Percentiles rank a stretch among this genome's conserved stretches.
phyloP scores from a whole-genome alignment of 2,888 invertebrate species.

The Exocentrus adspersus region DNA sequence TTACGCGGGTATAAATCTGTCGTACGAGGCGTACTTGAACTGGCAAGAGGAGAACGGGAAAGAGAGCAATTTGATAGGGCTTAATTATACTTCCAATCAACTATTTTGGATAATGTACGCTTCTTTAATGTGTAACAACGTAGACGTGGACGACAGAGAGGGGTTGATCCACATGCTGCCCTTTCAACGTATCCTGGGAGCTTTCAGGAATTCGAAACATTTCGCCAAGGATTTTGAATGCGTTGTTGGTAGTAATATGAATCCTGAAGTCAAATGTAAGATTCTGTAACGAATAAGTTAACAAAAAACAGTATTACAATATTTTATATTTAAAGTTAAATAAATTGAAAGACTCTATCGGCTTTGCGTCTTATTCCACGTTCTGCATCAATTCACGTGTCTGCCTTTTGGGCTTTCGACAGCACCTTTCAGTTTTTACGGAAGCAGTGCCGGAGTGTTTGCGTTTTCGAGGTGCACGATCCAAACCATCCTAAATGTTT shows the following conservation, averaged over 20 bases:
- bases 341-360: too few species aligned
- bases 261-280: slow-evolving; percentile 50
- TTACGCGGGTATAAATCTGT: slow-evolving; percentile 88
- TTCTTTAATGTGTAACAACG: slow-evolving; percentile 46
- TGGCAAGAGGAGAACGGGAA: slow-evolving; percentile 74
- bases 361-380: too few species aligned
- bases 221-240: slow-evolving; percentile 52
- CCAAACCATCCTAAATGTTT: too few species aligned
- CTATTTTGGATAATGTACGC: slow-evolving; percentile 62
- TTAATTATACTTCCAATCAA: slow-evolving; percentile 69
- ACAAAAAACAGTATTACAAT: too few species aligned
- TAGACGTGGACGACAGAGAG: slow-evolving; percentile 31
- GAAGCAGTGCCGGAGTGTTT: too few species aligned
- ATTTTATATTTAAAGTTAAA: too few species aligned
- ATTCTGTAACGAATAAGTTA: slow-evolving; percentile 26
- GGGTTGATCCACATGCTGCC: slow-evolving; percentile 36
- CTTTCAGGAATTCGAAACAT: slow-evolving; percentile 47
- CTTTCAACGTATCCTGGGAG: slow-evolving; percentile 43
- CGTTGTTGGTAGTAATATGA: slow-evolving; percentile 47
- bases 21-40: slow-evolving; percentile 81
- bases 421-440: too few species aligned
- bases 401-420: too few species aligned
- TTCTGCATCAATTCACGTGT: too few species aligned
- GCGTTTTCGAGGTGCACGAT: too few species aligned
- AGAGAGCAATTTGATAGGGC: slow-evolving; percentile 74